phyloP scores from a whole-genome alignment of 2,797 vertebrate genomes.

The Myotis vivesi region DNA sequence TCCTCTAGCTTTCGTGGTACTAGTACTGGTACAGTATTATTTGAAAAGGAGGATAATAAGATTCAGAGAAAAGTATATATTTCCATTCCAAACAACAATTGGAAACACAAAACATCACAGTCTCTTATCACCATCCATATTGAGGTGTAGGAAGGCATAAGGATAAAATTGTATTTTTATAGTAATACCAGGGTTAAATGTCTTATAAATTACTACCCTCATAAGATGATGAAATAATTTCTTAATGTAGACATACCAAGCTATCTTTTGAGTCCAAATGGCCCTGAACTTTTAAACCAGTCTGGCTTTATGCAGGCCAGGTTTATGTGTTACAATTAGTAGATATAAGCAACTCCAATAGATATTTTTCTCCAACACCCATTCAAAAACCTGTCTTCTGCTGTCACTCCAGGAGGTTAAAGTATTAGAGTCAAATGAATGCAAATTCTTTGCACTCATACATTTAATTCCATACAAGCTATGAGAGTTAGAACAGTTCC shows the following conservation, averaged over 20 bases:
- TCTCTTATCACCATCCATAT: neutral
- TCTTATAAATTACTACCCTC: neutral
- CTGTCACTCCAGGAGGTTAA: neutral
- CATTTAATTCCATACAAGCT: neutral
- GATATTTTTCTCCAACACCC: neutral
- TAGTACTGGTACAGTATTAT: neutral
- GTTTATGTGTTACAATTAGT: neutral
- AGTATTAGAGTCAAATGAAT: neutral
- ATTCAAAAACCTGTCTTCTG: neutral
- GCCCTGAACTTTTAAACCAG: neutral
- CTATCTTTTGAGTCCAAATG: neutral
- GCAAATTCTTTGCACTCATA: neutral
- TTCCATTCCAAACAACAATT: conserved; percentile 26
- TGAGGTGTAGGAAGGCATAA: neutral
- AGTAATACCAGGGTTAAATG: neutral
- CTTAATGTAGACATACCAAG: neutral
- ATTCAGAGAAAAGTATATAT: neutral
- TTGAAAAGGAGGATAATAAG: neutral
- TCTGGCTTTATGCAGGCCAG: neutral
- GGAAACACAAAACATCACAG: neutral
- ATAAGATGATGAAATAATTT: neutral
- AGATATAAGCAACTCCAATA: neutral
- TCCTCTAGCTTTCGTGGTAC: neutral
- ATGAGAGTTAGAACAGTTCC: neutral
- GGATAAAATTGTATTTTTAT: neutral